phyloP scores from a whole-genome alignment of 1,140 invertebrate species.

The Tetramorium alpestre region DNA sequence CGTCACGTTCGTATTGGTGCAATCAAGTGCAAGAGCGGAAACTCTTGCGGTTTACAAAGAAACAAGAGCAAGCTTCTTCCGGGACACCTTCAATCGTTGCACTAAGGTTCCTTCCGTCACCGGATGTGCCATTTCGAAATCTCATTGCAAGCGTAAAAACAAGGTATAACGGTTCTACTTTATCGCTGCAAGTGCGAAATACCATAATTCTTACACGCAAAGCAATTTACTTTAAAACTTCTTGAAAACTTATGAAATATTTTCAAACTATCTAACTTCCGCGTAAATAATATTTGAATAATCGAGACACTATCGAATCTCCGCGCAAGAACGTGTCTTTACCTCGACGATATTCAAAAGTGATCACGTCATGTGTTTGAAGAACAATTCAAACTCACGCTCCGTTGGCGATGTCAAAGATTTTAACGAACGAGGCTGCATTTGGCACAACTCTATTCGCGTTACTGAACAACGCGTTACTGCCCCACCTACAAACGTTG shows the following conservation, averaged over 20 bases:
- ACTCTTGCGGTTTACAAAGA: neutral
- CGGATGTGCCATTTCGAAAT: conserved; percentile 3
- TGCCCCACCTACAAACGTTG: conserved; percentile 39
- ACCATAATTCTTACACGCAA: neutral
- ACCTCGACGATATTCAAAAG: neutral
- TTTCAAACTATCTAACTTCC: neutral
- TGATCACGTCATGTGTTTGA: neutral
- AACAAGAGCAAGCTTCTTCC: conserved; percentile 17
- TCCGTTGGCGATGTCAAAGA: neutral
- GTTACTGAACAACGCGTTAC: conserved; percentile 34
- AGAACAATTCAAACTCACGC: neutral
- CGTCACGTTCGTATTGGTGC: conserved; percentile 22
- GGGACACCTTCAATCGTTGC: neutral
- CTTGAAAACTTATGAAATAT: neutral
- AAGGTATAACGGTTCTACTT: neutral
- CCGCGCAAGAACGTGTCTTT: neutral
- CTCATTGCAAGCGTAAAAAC: neutral
- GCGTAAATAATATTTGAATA: neutral
- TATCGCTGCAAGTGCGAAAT: neutral
- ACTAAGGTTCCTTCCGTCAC: neutral
- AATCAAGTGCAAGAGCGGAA: conserved; percentile 26
- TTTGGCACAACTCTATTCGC: neutral
- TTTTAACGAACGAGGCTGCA: conserved; percentile 23
- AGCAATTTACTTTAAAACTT: neutral
- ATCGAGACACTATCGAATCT: neutral